Evolutionary conservation across 2,113 vertebrate genomes (phyloP), one percentile per base, ranked within the genome.

Genomic region (Cryptomyrus ogoouensis): DNA sequence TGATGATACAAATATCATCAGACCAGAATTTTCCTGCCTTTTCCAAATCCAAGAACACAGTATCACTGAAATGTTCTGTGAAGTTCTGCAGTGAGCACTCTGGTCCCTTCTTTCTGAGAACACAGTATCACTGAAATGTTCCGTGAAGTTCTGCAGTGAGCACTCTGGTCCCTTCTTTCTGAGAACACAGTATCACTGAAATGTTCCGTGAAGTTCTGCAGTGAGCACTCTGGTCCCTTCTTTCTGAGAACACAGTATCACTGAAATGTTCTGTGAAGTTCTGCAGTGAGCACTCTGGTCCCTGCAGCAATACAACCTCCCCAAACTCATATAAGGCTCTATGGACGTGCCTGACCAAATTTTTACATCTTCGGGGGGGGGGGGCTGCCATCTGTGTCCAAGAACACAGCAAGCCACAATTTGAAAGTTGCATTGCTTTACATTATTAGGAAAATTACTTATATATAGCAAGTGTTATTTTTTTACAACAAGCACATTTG

Each of bases 301-400:
- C 31, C 31, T 35, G 31, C 31, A 35, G 83, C 42, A 47, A 9
- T 2, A 6, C 42, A 24, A 84, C 44, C 44, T 21, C 8, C 12
- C 46, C 42, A 46, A 10, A 46, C 10, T 21, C 42, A 74, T 5
- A 15, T 35, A 47, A 84, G 49, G 44, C 47, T 77, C 50, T 1
- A 31, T 77, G 49, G 31, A n/a, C 17, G 19, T 6, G 46, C 47
- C 9, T 12, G 6, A 15, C 49, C 24, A 17, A 77, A 50, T 53
- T 17, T 46, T 24, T 19, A 77, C 17, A 24, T 53, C 46, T 47
- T 74, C 85, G 21, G 42, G 13, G 12, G 50, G 50, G 0, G 31
- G 47, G 19, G 44, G 12, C 8, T 52, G 44, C 83, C 84, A 90
- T 90, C 46, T 90, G 85, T 90, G 84, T 35, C 46, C 58, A 50